These are phyloP conservation scores for Phragmatobia fuliginosa DNA, from an alignment of 2,888 invertebrate species.

Conservation along the genomic window DNA sequence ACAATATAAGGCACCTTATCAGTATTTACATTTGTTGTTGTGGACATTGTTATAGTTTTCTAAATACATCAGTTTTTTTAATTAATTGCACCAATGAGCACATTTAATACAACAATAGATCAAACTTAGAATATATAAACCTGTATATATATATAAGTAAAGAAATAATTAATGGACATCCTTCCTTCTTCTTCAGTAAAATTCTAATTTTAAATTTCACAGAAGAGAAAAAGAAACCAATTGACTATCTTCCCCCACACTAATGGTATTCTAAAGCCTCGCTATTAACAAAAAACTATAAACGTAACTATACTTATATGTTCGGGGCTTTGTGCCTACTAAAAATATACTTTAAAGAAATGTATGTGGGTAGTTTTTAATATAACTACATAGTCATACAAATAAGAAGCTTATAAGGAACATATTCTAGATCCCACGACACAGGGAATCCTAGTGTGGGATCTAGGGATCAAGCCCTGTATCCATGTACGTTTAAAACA, in stretches of 20 bases:
- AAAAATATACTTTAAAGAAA: background rate
- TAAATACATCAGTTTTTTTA: too few relatives aligned
- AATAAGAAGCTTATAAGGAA: background rate
- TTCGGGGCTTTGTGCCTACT: background rate
- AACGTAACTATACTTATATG: too few relatives aligned
- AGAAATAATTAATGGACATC: background rate
- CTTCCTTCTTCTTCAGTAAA: background rate
- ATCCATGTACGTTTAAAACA: too few relatives aligned
- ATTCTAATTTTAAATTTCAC: background rate
- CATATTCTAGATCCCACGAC: too few relatives aligned
- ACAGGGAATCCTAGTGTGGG: too few relatives aligned
- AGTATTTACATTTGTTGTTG: conserved; percentile 50
- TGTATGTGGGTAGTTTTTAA: background rate
- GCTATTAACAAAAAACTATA: too few relatives aligned
- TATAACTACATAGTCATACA: too few relatives aligned
- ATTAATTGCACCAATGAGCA: background rate
- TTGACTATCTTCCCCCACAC: background rate
- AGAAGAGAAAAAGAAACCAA: background rate
- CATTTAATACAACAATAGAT: background rate
- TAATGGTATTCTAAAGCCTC: background rate
- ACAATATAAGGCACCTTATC: conserved; percentile 70
- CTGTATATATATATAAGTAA: background rate
- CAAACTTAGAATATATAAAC: background rate
- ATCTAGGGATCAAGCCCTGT: too few relatives aligned
- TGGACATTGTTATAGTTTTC: conserved; percentile 29